Evolutionary conservation across 2,888 invertebrate species (phyloP), one percentile per base, ranked within the genome.

Genomic region (Melipona bicolor): DNA sequence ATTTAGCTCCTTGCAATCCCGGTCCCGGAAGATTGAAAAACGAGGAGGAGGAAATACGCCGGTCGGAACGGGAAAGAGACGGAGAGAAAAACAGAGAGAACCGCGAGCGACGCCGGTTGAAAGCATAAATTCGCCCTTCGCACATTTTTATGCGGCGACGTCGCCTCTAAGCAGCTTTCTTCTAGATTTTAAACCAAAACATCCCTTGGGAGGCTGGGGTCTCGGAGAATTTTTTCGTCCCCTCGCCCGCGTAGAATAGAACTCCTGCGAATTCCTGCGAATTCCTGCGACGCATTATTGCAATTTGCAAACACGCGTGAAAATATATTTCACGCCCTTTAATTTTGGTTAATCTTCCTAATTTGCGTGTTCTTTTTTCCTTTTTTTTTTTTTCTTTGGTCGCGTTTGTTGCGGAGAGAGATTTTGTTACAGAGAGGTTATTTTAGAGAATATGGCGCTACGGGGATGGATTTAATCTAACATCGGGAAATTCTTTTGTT

Each of bases 151-250:
- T 77, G 80, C 83, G 89, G 77, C 84, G 88, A 90, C 89, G 88
- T 90, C 87, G 88, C 88, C 88, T 87, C 82, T 94, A 94, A 94
- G 93, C 92, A 91, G 93, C 93, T 94, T 93, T 91, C 91, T 89
- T 85, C 90, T 87, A 88, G 91, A 92, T 91, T 92, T 92, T 87
- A 89, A 88, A 88, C 90, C 91, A 92, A 91, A 91, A 90, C 91
- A 90, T 93, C 93, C 93, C 93, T 79, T 75, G 92, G 90, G 94
- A 91, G 68, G 27, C 11, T 3, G 64, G 83, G 79, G 79, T 27
- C 70, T 67, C 59, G 76, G 76, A 81, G 74, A 72, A 75, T 43
- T 69, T 82, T 82, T 79, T 86, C 67, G 67, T 54, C 77, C 84
- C 84, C 77, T 50, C 67, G 36, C 32, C 43, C 50, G 3, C 27